phyloP scores from a whole-genome alignment of 2,888 invertebrate species.

The Epinotia brunnichana region DNA sequence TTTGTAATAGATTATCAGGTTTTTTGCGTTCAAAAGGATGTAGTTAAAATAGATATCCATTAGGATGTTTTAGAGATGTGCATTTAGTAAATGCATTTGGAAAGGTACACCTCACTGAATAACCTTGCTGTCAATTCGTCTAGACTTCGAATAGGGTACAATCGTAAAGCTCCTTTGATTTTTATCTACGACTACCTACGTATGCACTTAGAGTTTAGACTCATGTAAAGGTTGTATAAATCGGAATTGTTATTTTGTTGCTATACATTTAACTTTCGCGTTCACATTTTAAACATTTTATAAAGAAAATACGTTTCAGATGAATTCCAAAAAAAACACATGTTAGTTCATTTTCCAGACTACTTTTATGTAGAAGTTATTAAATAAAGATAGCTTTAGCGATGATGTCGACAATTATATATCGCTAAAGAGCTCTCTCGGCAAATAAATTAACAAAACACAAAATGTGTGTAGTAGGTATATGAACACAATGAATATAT shows the following conservation, averaged over 20 bases:
- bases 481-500: too few species aligned
- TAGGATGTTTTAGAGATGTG: background rate
- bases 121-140: constrained; percentile 25
- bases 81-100: constrained; percentile 12
- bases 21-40: background rate
- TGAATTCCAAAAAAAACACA: background rate
- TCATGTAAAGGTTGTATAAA: background rate
- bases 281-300: background rate
- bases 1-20: background rate
- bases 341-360: background rate
- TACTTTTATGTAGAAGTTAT: background rate
- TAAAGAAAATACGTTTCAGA: background rate
- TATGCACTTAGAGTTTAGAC: too few species aligned
- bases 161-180: constrained; percentile 12
- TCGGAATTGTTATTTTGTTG: background rate
- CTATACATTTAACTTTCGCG: background rate
- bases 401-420: background rate
- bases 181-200: background rate
- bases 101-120: constrained; percentile 11
- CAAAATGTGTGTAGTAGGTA: too few species aligned
- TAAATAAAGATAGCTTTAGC: background rate
- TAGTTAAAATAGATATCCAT: background rate
- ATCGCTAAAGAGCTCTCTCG: too few species aligned
- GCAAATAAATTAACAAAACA: too few species aligned
- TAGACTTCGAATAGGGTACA: constrained; percentile 10